Base-by-base conservation (phyloP, 2,888 invertebrate species). In the Myopa testacea region DNA sequence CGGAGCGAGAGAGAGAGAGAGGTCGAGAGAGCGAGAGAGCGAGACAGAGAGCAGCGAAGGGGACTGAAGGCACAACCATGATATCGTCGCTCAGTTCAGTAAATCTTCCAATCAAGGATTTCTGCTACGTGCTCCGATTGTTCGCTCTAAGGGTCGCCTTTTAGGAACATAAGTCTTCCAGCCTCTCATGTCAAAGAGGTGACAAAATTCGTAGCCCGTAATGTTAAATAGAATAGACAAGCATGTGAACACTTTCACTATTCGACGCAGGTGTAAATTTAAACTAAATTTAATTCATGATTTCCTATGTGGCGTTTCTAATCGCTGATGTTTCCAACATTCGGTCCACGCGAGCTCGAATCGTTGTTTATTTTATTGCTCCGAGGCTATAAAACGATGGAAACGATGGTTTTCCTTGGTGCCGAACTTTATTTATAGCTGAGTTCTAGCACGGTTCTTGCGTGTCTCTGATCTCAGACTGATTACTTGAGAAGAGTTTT, bases 271-370 rank as follows among this genome's bases (percentile, higher is more conserved):
- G 74, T 77, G 76, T 77, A 71, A 77, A 75, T 71, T 50, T 77
- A 71, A 77, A 75, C 75, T 38, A 71, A 65, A 79, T 75, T 79
- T 75, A 79, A 79, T 79, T 75, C 62, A 50, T 38, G 65, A 58
- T 34, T 19, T 60, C 38, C 38, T 19, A 68, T 19, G 50, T 65
- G 70, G 55, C 70, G 55, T 6, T 45, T 65, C 16, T 34, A 63
- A 63, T 60, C 65, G 52, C 52, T 74, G 63, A 63, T 63, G 63
- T 73, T 34, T 50, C 26, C n/a, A 3, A 45, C 58, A 69, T 60
- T 68, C 19, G 38, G 40, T 2, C 40, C 40, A 37, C 4, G 10
- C 19, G 26, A 26, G 50, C 26, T 4, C 52, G n/a, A 34, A 10
- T 19, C 45, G 40, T 19, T 67, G 55, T 75, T 67, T 65, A 65